Percentiles rank a stretch among this genome's conserved stretches.
Conservation (phyloP, 2,113 vertebrate genomes). For the Hypanus sabinus region DNA sequence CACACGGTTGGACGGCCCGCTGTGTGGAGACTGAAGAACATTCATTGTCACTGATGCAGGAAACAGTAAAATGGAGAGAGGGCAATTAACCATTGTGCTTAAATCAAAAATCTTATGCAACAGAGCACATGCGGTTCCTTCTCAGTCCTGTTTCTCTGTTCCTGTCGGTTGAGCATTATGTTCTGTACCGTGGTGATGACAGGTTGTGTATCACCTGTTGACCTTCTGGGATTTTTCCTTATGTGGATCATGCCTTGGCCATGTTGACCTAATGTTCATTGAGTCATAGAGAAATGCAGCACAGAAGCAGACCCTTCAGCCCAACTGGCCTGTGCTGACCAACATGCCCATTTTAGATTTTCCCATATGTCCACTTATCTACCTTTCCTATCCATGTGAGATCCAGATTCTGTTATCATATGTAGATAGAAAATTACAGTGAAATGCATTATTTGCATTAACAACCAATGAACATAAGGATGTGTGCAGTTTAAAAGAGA, state of each 20-base stretch:
- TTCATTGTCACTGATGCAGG: no score
- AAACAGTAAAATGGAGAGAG: constrained; percentile 21
- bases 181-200: background rate
- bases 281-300: no score
- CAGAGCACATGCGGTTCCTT: background rate
- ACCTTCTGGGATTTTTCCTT: background rate
- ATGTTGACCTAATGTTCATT: background rate
- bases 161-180: background rate
- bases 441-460: no score
- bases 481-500: no score
- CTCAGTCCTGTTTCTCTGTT: background rate
- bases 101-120: background rate
- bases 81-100: background rate
- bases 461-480: no score
- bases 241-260: background rate
- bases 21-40: background rate
- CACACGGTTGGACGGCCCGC: background rate
- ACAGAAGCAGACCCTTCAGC: no score
- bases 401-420: no score
- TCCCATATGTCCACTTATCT: no score
- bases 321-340: no score
- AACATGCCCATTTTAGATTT: no score
- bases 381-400: no score
- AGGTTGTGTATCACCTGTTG: background rate
- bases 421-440: no score